Base-by-base conservation (phyloP, 2,888 invertebrate species). In the Amphipoea oculea region DNA sequence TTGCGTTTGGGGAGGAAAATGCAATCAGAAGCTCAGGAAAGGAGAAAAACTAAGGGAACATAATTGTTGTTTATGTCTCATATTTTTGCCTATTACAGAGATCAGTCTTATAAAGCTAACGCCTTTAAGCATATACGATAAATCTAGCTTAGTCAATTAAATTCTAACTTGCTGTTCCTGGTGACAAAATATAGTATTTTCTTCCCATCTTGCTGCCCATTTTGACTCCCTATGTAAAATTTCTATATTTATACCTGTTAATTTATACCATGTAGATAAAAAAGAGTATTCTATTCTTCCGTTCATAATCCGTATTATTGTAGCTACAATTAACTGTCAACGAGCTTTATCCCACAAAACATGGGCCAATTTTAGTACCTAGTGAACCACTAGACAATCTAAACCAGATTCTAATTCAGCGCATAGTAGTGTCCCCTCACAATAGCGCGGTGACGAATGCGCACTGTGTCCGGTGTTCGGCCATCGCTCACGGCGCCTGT, bases 401-500 rank as follows among this genome's bases (percentile, higher is more conserved):
- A 76, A 76, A 78, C 81, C 88, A 81, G 75, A 73, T 74, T 82
- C 76, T 75, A 80, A 76, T 84, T 80, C 60, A 81, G 70, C 62
- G 76, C 73, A 80, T 87, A 81, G 89, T 89, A 90, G 80, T 70
- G 76, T 48, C 69, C 20, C 67, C 69, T 11, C 77, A 88, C 89
- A 90, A 90, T 88, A 73, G 87, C 85, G 77, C 67, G 78, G 90
- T 93, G 94, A 93, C 93, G 93, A 93, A 94, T 93, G 93, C 91
- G 89, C 90, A 85, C 87, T 85, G 91, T 91, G 92, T 94, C 89
- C 89, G 90, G 90, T 82, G 85, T 83, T 81, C 83, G 89, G 85
- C 91, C 92, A 94, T 94, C 92, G 92, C 90, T 92, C 93, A 92
- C 89, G 87, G 85, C 89, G 87, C 81, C 84, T 84, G 86, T 79